These are phyloP conservation scores for Heteromormyrus szaboi DNA, from an alignment of 2,797 vertebrate species.

Conservation along the genomic window DNA sequence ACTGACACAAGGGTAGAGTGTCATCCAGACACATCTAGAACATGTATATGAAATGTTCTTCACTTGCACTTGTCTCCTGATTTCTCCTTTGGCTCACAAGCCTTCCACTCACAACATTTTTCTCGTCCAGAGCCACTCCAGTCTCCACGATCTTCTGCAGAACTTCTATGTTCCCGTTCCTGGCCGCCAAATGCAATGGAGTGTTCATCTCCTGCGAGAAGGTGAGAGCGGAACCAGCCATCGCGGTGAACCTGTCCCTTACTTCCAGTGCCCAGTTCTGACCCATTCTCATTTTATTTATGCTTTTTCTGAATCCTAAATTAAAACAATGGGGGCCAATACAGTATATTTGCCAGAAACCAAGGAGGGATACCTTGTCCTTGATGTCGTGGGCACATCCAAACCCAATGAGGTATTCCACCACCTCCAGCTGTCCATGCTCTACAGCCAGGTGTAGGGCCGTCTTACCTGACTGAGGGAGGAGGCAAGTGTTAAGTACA, in stretches of 20 bases:
- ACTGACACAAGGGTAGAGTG: neutral
- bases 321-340: neutral
- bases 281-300: neutral
- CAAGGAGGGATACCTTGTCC: slow-evolving; percentile 68
- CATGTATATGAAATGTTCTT: neutral
- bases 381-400: slow-evolving; percentile 68
- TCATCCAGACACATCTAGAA: neutral
- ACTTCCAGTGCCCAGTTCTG: neutral
- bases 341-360: neutral
- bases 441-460: slow-evolving; percentile 77
- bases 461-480: slow-evolving; percentile 66
- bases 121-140: slow-evolving; percentile 63
- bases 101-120: slow-evolving; percentile 63
- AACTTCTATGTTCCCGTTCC: slow-evolving; percentile 62
- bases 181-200: slow-evolving; percentile 72
- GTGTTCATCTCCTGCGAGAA: slow-evolving; percentile 69
- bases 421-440: slow-evolving; percentile 64
- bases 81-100: neutral
- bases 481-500: too few relatives aligned
- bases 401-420: slow-evolving; percentile 73
- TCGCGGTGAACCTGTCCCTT: neutral
- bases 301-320: neutral
- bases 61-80: neutral
- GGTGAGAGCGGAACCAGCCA: neutral
- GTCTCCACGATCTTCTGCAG: slow-evolving; percentile 68